A percentile compares a stretch with the other conserved stretches of the same genome.
These are phyloP conservation scores for Eubucco bourcierii DNA, from an alignment of 2,113 vertebrate genomes.

Conservation along the genomic window DNA sequence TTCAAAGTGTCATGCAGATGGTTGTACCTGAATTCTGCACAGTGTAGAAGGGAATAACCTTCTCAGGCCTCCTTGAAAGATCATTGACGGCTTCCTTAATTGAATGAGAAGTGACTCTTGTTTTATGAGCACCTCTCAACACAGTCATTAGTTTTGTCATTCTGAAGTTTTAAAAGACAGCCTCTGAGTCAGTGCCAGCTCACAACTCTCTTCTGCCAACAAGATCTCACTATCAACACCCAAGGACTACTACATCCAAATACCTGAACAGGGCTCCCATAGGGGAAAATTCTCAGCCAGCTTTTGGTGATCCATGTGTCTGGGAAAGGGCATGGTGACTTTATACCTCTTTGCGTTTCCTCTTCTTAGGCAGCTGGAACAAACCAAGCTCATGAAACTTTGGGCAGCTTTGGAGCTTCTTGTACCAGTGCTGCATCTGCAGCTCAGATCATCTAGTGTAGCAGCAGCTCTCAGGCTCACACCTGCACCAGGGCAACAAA, in stretches of 20 bases:
- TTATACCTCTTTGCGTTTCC: not conserved
- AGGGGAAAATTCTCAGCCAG: not conserved
- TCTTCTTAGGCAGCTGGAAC: not conserved
- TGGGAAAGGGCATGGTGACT: not conserved
- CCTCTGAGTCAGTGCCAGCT: conserved; percentile 5
- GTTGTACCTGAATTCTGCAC: not conserved
- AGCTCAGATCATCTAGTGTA: not conserved
- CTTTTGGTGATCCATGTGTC: not conserved
- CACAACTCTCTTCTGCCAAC: not conserved
- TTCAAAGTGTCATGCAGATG: not conserved
- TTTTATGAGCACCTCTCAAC: conserved; percentile 53
- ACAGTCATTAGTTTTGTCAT: conserved; percentile 49
- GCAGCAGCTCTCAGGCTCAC: not conserved
- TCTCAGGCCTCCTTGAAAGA: not conserved
- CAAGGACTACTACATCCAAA: not conserved
- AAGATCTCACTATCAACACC: not conserved
- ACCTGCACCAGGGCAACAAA: not conserved
- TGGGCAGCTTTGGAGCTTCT: not conserved
- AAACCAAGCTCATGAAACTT: not conserved
- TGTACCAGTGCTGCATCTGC: not conserved
- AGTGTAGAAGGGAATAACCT: not conserved
- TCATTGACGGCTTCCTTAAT: not conserved
- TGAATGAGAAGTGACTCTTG: not conserved
- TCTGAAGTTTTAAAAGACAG: conserved; percentile 50
- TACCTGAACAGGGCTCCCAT: not conserved